Base-by-base conservation (phyloP, 2,113 vertebrate species). In the Cyprinus carpio region DNA sequence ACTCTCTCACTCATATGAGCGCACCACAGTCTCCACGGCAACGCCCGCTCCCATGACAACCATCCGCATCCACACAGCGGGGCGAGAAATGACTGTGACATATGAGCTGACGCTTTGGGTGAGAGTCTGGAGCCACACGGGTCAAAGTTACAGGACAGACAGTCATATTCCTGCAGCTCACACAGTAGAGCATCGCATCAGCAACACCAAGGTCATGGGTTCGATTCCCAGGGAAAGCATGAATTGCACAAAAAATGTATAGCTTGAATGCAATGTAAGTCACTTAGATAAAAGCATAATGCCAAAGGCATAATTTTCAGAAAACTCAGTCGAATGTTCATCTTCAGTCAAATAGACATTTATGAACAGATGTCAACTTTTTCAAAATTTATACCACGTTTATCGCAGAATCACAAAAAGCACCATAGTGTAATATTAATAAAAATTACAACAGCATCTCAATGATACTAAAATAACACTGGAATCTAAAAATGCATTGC, bases 31-130 rank as follows among this genome's bases (percentile, higher is more conserved):
- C 60, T 64, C 80, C 72, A 83, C 49, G 15, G 74, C 60, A 86
- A 86, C 72, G 8, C 20, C 62, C 46, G 78, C 71, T 82, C 60
- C 80, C 85, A 77, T 86, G 80, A 81, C 81, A 86, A 86, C 74
- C 43, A 31, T 46, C 58, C n/a, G 25, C 58, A 51, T 84, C 62
- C 74, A 31, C 40, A 64, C 83, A 46, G 58, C 25, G n/a, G 37
- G 82, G 51, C n/a, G 56, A 75, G 82, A 84, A 62, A 84, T 29
- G 56, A 84, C 29, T 29, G 71, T 29, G 82, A 83, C 69, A 83
- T 34, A 34, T 27, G 82, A 83, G 54, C 51, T 62, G 69, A 75
- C 16, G 56, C 20, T 11, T 54, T 10, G 80, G 31, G 65, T 69
- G 65, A 82, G 80, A 29, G 25, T 46, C 25, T 46, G 11, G 23